Base-by-base conservation (phyloP, 1,140 invertebrate species). In the Pseudomyrmex sp. region DNA sequence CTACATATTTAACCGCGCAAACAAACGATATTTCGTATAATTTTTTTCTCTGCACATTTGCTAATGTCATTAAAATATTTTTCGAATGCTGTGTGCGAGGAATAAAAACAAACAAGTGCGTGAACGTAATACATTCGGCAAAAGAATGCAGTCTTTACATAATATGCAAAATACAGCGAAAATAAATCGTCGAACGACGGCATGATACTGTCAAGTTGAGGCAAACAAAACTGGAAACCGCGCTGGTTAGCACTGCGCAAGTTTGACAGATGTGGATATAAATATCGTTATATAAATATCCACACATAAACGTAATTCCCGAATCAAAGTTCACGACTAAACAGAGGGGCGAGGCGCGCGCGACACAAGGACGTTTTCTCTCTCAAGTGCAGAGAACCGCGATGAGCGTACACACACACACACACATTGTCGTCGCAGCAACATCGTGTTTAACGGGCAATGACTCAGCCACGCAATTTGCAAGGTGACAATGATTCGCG, bases 391-490 rank as follows among this genome's bases (percentile, higher is more conserved):
- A 26, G 50, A 50, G 12, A 50, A 50, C 35, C 35, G 35, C 35
- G 35, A 35, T 4, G 35, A 5, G 0, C 35, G 7, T 7, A 35
- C 35, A 35, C 35, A 35, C 35, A 35, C 35, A 0, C 26, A 26
- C 26, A 26, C 26, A 26, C 26, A 35, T 35, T 35, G 35, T 35
- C 5, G 35, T 35, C 35, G 26, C 10, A 12, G n/a, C 23, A 15
- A 44, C 35, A 23, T 18, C 10, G 26, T 52, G 61, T 65, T 76
- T 9, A 76, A 76, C 72, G 61, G 61, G 3, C 61, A 79, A 68
- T 79, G 76, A 79, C 52, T 79, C 76, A 79, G 54, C 54, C 63
- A 15, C 52, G 65, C 65, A 82, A 52, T 46, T 82, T 46, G 18
- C 58, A 44, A 82, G 56, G 46, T 52, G 58, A 72, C 68, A 18